Evolutionary conservation across 2,113 vertebrate genomes (phyloP).

Genomic region (Rhinolophus ferrumequinum): DNA sequence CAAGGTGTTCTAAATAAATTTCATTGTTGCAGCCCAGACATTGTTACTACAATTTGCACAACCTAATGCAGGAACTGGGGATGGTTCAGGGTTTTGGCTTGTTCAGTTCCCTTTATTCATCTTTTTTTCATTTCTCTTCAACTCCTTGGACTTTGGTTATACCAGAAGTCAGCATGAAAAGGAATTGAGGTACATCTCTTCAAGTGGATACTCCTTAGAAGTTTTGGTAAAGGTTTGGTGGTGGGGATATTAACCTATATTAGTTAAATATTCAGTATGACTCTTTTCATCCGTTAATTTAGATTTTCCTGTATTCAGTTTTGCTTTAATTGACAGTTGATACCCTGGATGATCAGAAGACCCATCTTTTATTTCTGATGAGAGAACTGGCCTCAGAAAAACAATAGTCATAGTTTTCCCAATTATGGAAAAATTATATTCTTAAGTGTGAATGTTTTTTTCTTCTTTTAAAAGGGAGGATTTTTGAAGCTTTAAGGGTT

Average conservation of each 20-base stretch:
- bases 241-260: not conserved
- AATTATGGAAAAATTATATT: not conserved
- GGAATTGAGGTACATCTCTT: not conserved
- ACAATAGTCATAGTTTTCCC: not conserved
- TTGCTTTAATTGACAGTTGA: not conserved
- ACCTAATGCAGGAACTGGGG: not conserved
- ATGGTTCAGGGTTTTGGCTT: not conserved
- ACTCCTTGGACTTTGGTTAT: not conserved
- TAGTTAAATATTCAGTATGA: not conserved
- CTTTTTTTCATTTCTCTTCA: not conserved
- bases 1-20: not conserved
- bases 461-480: not conserved
- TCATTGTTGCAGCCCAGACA: not conserved
- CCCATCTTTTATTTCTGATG: not conserved
- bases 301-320: not conserved
- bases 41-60: not conserved
- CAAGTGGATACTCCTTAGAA: not conserved
- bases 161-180: constrained; percentile 19
- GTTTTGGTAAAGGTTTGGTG: not conserved
- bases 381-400: constrained; percentile 42
- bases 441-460: not conserved
- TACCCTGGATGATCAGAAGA: not conserved
- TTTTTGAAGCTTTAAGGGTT: not conserved
- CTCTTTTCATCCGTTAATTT: not conserved
- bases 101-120: not conserved